Evolutionary conservation across 2,888 invertebrate species (phyloP).

Genomic region (Cephus sareptanus): DNA sequence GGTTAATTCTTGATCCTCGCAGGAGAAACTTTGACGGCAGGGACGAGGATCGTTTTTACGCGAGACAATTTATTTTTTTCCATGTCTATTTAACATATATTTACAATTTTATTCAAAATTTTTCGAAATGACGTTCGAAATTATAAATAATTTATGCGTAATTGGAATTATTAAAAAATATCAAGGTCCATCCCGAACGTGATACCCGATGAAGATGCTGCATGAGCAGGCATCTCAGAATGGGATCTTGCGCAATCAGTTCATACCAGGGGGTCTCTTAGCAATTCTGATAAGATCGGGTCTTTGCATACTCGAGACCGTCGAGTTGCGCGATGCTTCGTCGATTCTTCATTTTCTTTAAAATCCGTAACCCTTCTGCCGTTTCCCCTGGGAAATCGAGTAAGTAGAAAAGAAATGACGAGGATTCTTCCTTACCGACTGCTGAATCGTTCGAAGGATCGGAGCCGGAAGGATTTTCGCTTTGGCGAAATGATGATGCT

Average conservation of each 20-base stretch:
- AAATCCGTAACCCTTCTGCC: background rate
- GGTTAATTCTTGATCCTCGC: background rate
- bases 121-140: too few species aligned
- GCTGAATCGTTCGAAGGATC: background rate
- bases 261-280: background rate
- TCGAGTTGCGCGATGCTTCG: background rate
- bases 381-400: background rate
- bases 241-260: background rate
- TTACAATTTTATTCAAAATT: too few species aligned
- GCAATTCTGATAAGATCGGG: background rate
- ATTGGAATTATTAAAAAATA: background rate
- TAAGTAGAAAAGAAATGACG: background rate
- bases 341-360: background rate
- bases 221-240: background rate
- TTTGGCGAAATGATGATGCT: background rate
- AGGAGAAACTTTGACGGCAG: background rate
- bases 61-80: background rate
- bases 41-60: background rate
- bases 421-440: background rate
- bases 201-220: background rate
- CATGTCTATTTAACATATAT: too few species aligned
- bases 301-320: background rate
- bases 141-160: background rate
- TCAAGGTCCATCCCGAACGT: background rate
- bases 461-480: background rate